A percentile compares a stretch with the other conserved stretches of the same genome.
Evolutionary conservation across 2,888 invertebrate species (phyloP).

Genomic region (Cancer borealis): DNA sequence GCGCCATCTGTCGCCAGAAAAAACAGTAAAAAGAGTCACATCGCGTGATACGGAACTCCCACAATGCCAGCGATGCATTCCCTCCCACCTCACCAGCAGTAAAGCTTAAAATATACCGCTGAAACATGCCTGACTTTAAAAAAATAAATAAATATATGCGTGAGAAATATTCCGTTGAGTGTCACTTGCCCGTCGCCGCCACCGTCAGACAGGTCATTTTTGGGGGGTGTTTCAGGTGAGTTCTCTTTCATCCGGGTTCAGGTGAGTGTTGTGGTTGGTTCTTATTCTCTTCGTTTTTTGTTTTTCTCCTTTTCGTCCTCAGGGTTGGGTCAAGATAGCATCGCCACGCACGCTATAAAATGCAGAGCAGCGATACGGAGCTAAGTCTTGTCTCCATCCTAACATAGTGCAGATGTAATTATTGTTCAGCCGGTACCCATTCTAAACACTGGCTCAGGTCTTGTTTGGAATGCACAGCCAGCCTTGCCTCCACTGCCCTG

Average conservation of each 20-base stretch:
- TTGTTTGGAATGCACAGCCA: slow-evolving; percentile 38
- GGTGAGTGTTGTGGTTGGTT: neutral
- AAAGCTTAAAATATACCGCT: neutral
- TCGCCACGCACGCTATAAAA: slow-evolving; percentile 37
- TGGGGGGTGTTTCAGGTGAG: neutral
- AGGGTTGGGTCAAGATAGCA: neutral
- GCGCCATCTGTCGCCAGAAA: neutral
- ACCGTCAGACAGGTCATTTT: neutral
- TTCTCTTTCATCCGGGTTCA: neutral
- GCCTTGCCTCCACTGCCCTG: neutral
- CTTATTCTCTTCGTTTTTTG: neutral
- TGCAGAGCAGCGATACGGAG: slow-evolving; percentile 25
- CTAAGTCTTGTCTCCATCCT: slow-evolving; percentile 47
- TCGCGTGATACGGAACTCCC: neutral
- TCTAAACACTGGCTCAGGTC: neutral
- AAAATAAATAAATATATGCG: neutral
- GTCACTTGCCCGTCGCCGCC: neutral
- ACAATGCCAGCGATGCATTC: neutral
- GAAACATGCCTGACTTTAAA: neutral
- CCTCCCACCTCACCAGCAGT: neutral
- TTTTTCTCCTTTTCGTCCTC: neutral
- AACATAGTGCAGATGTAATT: slow-evolving; percentile 54
- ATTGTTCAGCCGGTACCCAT: slow-evolving; percentile 47
- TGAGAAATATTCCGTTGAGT: neutral
- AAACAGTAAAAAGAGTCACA: neutral